A percentile compares a stretch with the other conserved stretches of the same genome.
Conservation (phyloP, 2,888 invertebrate species). For the Brachylomia viminalis region DNA sequence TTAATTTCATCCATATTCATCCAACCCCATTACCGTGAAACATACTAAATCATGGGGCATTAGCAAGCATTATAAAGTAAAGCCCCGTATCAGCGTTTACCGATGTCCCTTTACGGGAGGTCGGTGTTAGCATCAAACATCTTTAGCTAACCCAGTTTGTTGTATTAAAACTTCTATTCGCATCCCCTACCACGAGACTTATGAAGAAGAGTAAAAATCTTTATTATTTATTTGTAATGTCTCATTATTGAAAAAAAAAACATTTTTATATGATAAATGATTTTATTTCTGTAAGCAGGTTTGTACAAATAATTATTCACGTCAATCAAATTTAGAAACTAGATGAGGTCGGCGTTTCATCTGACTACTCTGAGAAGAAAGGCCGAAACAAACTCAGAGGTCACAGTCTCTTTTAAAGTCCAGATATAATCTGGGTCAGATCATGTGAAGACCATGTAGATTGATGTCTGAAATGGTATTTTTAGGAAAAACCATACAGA, state of each 20-base stretch:
- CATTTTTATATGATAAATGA: no score
- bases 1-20: constrained; percentile 54
- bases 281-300: no score
- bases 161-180: constrained; percentile 73
- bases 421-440: no score
- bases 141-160: constrained; percentile 80
- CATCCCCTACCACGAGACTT: constrained; percentile 69
- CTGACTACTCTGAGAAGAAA: no score
- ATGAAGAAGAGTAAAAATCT: background rate
- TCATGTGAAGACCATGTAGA: no score
- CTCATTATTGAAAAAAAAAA: background rate
- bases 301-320: no score
- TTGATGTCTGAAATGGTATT: no score
- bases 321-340: no score
- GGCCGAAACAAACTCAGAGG: no score
- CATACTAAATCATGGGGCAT: constrained; percentile 56
- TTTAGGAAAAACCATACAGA: no score
- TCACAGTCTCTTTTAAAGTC: no score
- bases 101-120: constrained; percentile 68
- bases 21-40: constrained; percentile 39
- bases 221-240: background rate
- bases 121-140: constrained; percentile 73
- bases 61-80: constrained; percentile 61
- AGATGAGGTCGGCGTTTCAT: no score
- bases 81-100: constrained; percentile 64